These are phyloP conservation scores for Hedychridium roseum DNA, from an alignment of 2,888 invertebrate genomes.

Conservation along the genomic window DNA sequence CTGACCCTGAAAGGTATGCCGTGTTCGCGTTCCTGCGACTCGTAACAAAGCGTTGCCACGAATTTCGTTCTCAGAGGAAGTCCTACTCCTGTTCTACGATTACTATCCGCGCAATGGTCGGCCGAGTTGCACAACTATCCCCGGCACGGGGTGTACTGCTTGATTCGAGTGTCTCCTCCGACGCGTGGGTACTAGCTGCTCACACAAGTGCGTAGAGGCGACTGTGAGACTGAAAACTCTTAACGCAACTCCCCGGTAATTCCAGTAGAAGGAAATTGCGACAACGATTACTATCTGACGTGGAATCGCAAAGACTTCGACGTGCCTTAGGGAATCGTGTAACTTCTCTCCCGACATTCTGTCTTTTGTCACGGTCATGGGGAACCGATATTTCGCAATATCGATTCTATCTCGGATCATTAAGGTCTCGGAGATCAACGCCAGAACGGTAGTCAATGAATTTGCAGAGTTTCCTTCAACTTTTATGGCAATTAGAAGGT, in stretches of 20 bases:
- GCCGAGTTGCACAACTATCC: constrained; percentile 18
- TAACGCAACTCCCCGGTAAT: constrained; percentile 11
- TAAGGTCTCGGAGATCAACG: too few species aligned
- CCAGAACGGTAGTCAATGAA: too few species aligned
- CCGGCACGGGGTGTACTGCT: constrained; percentile 8
- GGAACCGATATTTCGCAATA: too few species aligned
- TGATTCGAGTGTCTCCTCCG: constrained; percentile 3
- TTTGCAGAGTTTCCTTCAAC: too few species aligned
- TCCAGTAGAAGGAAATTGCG: constrained; percentile 5
- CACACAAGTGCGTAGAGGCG: constrained; percentile 22
- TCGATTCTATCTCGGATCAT: too few species aligned
- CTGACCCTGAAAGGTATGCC: too few species aligned
- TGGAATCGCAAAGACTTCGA: background rate
- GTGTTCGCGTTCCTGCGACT: too few species aligned
- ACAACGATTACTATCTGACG: constrained; percentile 3
- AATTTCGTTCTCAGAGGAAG: constrained; percentile 27
- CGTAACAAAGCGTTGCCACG: too few species aligned
- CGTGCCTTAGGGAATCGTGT: too few species aligned
- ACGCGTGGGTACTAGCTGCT: constrained; percentile 18
- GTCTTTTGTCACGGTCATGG: constrained; percentile 1
- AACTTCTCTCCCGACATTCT: too few species aligned
- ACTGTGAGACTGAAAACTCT: constrained; percentile 5
- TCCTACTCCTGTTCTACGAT: constrained; percentile 16
- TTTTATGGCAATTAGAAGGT: too few species aligned
- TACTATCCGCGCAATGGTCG: constrained; percentile 22